phyloP scores from a whole-genome alignment of 2,888 invertebrate genomes.

The Pterobdella sp. region DNA sequence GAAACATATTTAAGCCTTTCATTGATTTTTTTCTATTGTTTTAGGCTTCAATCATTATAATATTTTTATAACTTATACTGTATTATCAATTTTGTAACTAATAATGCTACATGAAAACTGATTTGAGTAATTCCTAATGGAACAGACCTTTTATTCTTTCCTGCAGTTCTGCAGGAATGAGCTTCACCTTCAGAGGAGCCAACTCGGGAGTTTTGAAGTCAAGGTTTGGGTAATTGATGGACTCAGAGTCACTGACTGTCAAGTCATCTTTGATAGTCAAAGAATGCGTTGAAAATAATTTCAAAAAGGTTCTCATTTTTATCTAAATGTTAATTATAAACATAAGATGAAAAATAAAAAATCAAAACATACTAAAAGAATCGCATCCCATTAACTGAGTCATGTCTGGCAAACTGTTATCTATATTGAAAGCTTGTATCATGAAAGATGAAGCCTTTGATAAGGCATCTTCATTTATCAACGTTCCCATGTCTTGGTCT shows the following conservation, averaged over 20 bases:
- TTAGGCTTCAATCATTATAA: no score
- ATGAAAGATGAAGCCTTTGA: slow-evolving; percentile 15
- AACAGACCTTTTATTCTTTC: slow-evolving; percentile 79
- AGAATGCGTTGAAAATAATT: background rate
- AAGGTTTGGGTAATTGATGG: slow-evolving; percentile 76
- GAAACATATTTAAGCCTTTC: no score
- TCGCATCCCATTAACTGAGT: slow-evolving; percentile 9
- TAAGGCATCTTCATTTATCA: slow-evolving; percentile 13
- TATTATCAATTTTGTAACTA: no score
- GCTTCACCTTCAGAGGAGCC: slow-evolving; percentile 64
- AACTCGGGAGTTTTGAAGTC: slow-evolving; percentile 65
- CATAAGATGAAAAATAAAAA: background rate
- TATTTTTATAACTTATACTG: no score
- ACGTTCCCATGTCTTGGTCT: no score
- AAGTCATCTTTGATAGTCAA: slow-evolving; percentile 57
- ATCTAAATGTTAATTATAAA: background rate
- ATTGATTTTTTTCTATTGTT: no score
- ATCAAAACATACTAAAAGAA: slow-evolving; percentile 16
- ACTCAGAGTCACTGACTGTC: slow-evolving; percentile 79
- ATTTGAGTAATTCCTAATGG: no score
- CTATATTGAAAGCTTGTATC: slow-evolving; percentile 6
- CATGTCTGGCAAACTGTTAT: slow-evolving; percentile 18
- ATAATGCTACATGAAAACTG: no score
- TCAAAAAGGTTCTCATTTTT: background rate
- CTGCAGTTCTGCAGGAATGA: slow-evolving; percentile 83